Evolutionary conservation across 2,113 vertebrate genomes (phyloP).

Genomic region (Copsychus sechellarum): DNA sequence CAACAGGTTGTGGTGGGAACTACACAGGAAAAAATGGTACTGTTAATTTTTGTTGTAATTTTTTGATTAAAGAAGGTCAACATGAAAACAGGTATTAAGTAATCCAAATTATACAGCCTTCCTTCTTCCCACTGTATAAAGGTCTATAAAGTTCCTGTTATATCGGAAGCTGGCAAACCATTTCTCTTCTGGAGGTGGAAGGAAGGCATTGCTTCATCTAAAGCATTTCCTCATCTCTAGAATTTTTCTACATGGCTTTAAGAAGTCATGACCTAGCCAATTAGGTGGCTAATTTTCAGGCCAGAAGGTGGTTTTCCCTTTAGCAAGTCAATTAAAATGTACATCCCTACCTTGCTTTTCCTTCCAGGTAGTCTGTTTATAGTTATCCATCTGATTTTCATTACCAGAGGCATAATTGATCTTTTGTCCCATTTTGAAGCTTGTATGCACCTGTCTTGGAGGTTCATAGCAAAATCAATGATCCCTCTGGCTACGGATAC

Average conservation of each 20-base stretch:
- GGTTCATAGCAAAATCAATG: neutral
- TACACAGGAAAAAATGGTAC: neutral
- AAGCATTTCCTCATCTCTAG: neutral
- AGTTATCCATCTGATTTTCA: neutral
- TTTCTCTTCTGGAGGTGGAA: neutral
- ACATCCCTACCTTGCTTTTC: neutral
- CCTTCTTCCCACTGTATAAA: neutral
- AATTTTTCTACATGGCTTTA: neutral
- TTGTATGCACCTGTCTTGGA: neutral
- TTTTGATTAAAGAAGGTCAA: neutral
- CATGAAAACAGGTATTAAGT: neutral
- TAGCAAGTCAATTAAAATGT: neutral
- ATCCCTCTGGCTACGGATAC: neutral
- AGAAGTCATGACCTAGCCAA: neutral
- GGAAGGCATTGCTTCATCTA: neutral
- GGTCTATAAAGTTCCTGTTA: neutral
- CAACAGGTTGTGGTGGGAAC: neutral
- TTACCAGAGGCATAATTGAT: neutral
- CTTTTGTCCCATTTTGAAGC: neutral
- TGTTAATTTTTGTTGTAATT: neutral
- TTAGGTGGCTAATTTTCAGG: neutral
- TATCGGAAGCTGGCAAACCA: neutral
- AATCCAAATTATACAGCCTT: neutral
- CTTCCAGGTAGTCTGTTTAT: neutral
- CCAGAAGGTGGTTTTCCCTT: neutral